These are phyloP conservation scores for Anomalospiza imberbis DNA, from an alignment of 2,797 vertebrate genomes.

Conservation along the genomic window DNA sequence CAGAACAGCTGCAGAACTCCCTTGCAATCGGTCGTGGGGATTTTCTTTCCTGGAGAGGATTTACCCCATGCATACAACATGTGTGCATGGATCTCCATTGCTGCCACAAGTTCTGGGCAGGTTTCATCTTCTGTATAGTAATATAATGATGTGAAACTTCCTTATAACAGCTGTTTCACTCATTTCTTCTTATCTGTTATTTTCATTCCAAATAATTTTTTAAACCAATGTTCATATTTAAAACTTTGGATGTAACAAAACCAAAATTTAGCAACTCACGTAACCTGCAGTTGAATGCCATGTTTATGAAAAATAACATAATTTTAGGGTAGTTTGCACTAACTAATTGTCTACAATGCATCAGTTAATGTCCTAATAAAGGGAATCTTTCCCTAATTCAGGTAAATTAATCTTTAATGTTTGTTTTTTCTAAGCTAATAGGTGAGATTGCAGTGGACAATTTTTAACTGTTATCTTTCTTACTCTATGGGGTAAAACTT, in stretches of 20 bases:
- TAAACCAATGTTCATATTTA: neutral
- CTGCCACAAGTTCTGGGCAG: neutral
- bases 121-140: neutral
- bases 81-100: neutral
- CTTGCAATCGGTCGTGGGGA: neutral
- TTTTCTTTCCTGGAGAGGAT: neutral
- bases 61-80: neutral
- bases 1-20: neutral
- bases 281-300: neutral
- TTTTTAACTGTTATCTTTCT: neutral
- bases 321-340: neutral
- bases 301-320: neutral
- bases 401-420: neutral
- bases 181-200: neutral
- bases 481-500: neutral
- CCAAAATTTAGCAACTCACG: neutral
- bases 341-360: neutral
- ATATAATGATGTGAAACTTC: neutral
- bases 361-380: neutral
- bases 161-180: neutral
- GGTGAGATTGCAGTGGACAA: neutral
- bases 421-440: neutral
- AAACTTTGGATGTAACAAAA: neutral
- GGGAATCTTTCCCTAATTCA: neutral
- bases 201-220: neutral